A percentile compares a stretch with the other conserved stretches of the same genome.
phyloP scores from a whole-genome alignment of 2,888 invertebrate genomes.

The Macrophya annulata region DNA sequence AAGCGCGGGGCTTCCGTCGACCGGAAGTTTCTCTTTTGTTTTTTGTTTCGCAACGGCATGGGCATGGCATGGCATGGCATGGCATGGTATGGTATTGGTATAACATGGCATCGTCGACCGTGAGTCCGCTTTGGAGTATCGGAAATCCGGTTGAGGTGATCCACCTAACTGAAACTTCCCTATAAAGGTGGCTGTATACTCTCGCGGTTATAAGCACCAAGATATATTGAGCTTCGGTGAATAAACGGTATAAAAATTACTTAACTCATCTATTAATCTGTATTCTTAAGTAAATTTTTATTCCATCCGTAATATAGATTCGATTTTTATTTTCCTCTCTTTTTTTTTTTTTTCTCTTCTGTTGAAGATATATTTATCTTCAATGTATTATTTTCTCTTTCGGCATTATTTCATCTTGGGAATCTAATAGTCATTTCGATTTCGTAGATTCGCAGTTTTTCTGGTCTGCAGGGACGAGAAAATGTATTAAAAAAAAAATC shows the following conservation, averaged over 20 bases:
- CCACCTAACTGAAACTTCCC: constrained; percentile 11
- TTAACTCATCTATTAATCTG: background rate
- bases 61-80: background rate
- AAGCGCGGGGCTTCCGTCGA: constrained; percentile 20
- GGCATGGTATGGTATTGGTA: background rate
- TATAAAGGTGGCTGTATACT: background rate
- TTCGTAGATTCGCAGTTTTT: background rate
- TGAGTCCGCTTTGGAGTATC: constrained; percentile 13
- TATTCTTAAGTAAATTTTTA: background rate
- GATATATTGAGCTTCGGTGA: background rate
- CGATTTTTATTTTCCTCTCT: background rate
- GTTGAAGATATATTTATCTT: background rate
- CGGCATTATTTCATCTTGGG: background rate
- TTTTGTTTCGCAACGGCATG: background rate
- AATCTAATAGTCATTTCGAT: background rate
- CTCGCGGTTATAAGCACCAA: background rate
- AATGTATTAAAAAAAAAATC: background rate
- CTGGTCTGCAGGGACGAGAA: background rate
- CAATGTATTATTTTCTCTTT: background rate
- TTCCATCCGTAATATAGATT: background rate
- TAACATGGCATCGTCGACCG: background rate
- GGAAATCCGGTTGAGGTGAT: constrained; percentile 23
- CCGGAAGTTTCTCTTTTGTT: constrained; percentile 36
- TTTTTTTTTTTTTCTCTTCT: background rate
- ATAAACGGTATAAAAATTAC: background rate